These are phyloP conservation scores for Neotoxoptera formosana DNA, from an alignment of 1,140 invertebrate genomes.

Conservation along the genomic window DNA sequence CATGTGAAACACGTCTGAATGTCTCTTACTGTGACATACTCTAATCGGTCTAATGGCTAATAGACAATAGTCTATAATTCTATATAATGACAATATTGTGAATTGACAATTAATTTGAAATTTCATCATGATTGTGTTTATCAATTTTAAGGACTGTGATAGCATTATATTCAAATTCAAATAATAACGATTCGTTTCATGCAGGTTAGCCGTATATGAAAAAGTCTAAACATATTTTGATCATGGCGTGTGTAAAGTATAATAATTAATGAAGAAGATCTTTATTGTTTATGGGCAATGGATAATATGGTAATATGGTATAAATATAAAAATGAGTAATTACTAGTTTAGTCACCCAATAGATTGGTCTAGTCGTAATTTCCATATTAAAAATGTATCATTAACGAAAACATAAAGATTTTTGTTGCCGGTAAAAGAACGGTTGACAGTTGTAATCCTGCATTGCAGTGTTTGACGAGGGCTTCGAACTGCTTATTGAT, in stretches of 20 bases:
- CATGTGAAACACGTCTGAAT: no score
- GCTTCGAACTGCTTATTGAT: slow-evolving; percentile 30
- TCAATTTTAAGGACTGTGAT: background rate
- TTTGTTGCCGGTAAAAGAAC: background rate
- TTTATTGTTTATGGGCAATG: background rate
- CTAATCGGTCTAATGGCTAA: no score
- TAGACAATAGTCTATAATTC: no score
- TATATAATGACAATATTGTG: no score
- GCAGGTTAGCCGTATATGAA: background rate
- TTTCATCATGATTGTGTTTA: background rate
- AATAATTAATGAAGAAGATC: background rate
- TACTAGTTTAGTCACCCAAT: background rate
- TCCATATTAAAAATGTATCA: background rate
- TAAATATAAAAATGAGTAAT: background rate
- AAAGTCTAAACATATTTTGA: background rate
- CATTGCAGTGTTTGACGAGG: background rate
- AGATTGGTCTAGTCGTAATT: background rate
- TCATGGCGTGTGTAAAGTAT: background rate
- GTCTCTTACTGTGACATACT: no score
- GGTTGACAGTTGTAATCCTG: slow-evolving; percentile 10
- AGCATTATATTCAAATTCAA: background rate
- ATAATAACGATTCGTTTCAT: background rate
- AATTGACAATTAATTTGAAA: no score
- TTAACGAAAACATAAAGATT: background rate
- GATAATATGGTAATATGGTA: background rate